Conservation (phyloP, 2,888 invertebrate genomes). For the Pocota personata region DNA sequence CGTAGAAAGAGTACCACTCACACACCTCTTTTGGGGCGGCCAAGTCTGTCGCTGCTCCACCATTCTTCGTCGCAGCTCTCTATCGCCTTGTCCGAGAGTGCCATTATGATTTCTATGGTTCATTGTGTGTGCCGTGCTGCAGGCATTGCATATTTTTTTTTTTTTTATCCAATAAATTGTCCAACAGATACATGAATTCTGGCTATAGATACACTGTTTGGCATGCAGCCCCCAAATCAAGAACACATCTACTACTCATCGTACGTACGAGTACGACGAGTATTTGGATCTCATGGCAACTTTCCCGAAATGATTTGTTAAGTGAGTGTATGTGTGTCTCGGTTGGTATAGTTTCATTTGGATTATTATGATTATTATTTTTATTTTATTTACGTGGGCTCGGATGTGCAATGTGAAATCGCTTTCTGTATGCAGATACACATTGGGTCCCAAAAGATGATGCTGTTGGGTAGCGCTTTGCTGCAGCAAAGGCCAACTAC, state of each 20-base stretch:
- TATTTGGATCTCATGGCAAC: conserved; percentile 13
- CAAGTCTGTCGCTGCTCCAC: neutral
- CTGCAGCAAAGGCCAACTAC: conserved; percentile 21
- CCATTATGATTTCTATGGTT: neutral
- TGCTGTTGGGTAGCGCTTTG: neutral
- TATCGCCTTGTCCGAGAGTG: conserved; percentile 4
- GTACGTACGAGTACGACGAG: neutral
- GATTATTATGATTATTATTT: conserved; percentile 46
- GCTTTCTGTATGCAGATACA: conserved; percentile 35
- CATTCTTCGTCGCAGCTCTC: neutral
- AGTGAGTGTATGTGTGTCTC: neutral
- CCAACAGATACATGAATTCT: conserved; percentile 7
- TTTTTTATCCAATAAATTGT: neutral
- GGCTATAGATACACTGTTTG: conserved; percentile 4
- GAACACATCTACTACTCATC: conserved; percentile 18
- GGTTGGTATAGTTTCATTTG: conserved; percentile 38
- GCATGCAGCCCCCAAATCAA: conserved; percentile 35
- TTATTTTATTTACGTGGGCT: conserved; percentile 34
- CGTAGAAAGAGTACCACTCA: neutral
- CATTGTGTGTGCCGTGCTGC: conserved; percentile 21
- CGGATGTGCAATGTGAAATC: conserved; percentile 56
- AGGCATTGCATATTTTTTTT: conserved; percentile 23
- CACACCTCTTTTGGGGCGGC: neutral
- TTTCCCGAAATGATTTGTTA: conserved; percentile 41
- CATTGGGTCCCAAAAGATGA: conserved; percentile 30